Percentiles rank a stretch among this genome's conserved stretches.
Evolutionary conservation across 2,797 vertebrate species (phyloP).

Genomic region (Nyctalus aviator): DNA sequence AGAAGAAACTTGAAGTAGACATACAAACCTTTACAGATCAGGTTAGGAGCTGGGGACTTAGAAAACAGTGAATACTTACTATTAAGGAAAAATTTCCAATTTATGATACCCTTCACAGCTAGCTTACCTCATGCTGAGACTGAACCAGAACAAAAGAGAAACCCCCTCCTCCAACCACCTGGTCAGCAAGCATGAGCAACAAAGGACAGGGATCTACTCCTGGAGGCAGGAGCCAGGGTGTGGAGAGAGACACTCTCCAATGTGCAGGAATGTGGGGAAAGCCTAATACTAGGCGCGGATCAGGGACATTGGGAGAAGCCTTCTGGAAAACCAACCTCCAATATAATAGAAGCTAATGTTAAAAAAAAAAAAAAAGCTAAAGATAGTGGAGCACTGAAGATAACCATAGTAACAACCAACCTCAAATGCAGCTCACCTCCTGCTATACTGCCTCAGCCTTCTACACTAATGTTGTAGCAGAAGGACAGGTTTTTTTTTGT

Average conservation of each 20-base stretch:
- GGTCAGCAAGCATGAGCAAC: not conserved
- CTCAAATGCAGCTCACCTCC: not conserved
- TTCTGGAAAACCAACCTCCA: not conserved
- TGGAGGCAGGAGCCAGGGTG: not conserved
- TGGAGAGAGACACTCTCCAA: not conserved
- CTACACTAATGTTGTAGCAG: not conserved
- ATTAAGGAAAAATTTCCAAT: not conserved
- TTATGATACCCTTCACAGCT: not conserved
- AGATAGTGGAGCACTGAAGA: not conserved
- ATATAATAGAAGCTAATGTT: not conserved
- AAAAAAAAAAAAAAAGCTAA: not conserved
- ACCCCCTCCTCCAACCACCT: not conserved
- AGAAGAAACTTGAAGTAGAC: constrained; percentile 21
- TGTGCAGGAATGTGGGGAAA: not conserved
- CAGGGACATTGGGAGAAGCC: not conserved
- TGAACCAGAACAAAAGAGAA: not conserved
- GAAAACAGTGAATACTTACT: not conserved
- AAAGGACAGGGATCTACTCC: not conserved
- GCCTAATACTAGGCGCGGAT: not conserved
- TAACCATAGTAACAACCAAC: not conserved
- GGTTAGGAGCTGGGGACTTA: not conserved
- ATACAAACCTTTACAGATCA: not conserved
- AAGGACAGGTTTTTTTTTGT: not conserved
- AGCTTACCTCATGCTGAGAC: no score
- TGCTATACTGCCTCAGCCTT: not conserved